phyloP scores from a whole-genome alignment of 2,113 vertebrate genomes.

The Hippocampus zosterae region DNA sequence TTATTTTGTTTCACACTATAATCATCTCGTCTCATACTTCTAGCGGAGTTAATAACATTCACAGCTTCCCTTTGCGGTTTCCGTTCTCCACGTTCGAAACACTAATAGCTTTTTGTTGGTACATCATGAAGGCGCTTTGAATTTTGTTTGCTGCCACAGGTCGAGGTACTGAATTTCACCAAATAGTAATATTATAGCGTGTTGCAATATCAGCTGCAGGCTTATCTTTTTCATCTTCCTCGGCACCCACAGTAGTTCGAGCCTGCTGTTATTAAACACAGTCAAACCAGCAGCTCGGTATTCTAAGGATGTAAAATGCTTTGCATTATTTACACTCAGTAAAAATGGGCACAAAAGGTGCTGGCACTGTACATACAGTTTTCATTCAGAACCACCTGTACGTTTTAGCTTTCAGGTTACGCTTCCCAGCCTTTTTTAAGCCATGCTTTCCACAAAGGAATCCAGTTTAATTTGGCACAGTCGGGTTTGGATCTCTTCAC shows the following conservation, averaged over 20 bases:
- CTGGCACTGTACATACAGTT: background rate
- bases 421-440: too few relatives aligned
- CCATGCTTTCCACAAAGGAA: too few relatives aligned
- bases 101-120: conserved; percentile 44
- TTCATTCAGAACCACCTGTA: background rate
- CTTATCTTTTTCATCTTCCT: conserved; percentile 33
- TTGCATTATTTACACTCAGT: conserved; percentile 31
- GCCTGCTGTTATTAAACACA: conserved; percentile 11
- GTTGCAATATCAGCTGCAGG: conserved; percentile 43
- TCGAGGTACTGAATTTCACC: conserved; percentile 38
- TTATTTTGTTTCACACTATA: conserved; percentile 42
- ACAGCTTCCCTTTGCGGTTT: conserved; percentile 26
- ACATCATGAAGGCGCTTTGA: conserved; percentile 31
- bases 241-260: conserved; percentile 11
- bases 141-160: conserved; percentile 43
- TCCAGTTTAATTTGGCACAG: too few relatives aligned
- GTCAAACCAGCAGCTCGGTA: conserved; percentile 22
- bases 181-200: conserved; percentile 40
- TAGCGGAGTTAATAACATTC: conserved; percentile 50
- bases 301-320: conserved; percentile 20
- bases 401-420: too few relatives aligned
- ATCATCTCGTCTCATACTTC: conserved; percentile 46
- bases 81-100: conserved; percentile 38
- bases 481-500: too few relatives aligned
- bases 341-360: background rate